Evolutionary conservation across 2,888 invertebrate genomes (phyloP).

Genomic region (Dichetophora obliterata): DNA sequence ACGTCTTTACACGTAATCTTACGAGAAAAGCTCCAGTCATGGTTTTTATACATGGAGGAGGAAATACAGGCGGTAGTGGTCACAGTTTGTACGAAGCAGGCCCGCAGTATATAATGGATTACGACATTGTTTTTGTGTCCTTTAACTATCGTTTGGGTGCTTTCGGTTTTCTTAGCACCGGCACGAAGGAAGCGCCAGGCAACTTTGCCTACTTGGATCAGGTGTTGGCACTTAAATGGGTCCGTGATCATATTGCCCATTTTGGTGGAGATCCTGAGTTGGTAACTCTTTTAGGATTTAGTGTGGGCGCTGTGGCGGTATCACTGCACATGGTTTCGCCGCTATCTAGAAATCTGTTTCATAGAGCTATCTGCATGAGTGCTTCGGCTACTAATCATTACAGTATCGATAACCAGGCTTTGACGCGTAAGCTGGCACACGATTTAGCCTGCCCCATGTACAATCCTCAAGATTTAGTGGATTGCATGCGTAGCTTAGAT

Average conservation of each 20-base stretch:
- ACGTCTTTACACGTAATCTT: slow-evolving; percentile 72
- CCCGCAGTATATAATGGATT: slow-evolving; percentile 61
- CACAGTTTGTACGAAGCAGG: slow-evolving; percentile 59
- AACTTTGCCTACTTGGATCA: slow-evolving; percentile 80
- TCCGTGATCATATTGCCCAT: slow-evolving; percentile 74
- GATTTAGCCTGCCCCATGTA: slow-evolving; percentile 74
- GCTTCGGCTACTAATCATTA: slow-evolving; percentile 73
- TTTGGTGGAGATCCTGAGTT: slow-evolving; percentile 77
- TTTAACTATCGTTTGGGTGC: slow-evolving; percentile 65
- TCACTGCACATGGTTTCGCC: slow-evolving; percentile 74
- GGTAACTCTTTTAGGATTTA: slow-evolving; percentile 76
- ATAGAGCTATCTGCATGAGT: slow-evolving; percentile 78
- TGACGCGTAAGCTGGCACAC: slow-evolving; percentile 75
- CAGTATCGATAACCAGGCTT: slow-evolving; percentile 69
- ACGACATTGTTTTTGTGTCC: slow-evolving; percentile 62
- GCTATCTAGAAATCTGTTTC: slow-evolving; percentile 77
- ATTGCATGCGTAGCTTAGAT: slow-evolving; percentile 70
- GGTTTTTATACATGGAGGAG: slow-evolving; percentile 64
- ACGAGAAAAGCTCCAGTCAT: slow-evolving; percentile 54
- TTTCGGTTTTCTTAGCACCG: slow-evolving; percentile 74
- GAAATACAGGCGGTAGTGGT: slow-evolving; percentile 59
- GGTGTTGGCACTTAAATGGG: slow-evolving; percentile 76
- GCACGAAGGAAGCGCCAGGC: slow-evolving; percentile 75
- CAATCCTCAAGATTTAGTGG: slow-evolving; percentile 71
- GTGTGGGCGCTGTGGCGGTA: slow-evolving; percentile 71